Base-by-base conservation (phyloP, 2,797 vertebrate species). In the Myotis findleyi region DNA sequence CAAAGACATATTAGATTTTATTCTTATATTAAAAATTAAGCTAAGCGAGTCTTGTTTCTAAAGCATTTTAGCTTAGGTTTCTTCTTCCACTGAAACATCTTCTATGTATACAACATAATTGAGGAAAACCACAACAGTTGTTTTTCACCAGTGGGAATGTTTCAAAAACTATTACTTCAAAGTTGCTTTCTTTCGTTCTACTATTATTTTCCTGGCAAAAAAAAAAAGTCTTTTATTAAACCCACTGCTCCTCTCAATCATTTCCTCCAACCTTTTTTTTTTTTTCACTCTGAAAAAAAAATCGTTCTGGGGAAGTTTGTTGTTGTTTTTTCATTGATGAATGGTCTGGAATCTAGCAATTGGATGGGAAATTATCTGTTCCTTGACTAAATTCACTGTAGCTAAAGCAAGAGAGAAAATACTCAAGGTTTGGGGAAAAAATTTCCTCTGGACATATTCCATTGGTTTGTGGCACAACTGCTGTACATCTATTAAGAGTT, bases 161-260 rank as follows among this genome's bases (percentile, higher is more conserved):
- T 96, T 95, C 47, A 93, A 91, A 95, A 96, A 93, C 44, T n/a
- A 88, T 90, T 94, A 94, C 93, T 97, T 96, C 91, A 96, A 97
- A 97, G 89, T 93, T 79, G 30, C 21, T 92, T 84, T 73, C 80
- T 85, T 27, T 71, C 21, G 2, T 4, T 7, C 68, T 38, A 16
- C 3, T 14, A 62, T 59, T 59, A 59, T 49, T 23, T 57, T 93
- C 79, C 66, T 69, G 69, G 57, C 84, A 89, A 83, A 90, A 16
- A 5, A 5, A 25, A 25, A 11, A 25, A 57, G 14, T 91, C 18
- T 88, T 94, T 93, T 93, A 93, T 92, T 87, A 91, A 92, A 88
- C 16, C 8, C 53, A 47, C 36, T 59, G 13, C 3, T 85, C 55
- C n/a, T 88, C 71, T 51, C 38, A 75, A 87, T 71, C 55, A 69